Conservation (phyloP, 2,113 vertebrate genomes). For the Mobula hypostoma region DNA sequence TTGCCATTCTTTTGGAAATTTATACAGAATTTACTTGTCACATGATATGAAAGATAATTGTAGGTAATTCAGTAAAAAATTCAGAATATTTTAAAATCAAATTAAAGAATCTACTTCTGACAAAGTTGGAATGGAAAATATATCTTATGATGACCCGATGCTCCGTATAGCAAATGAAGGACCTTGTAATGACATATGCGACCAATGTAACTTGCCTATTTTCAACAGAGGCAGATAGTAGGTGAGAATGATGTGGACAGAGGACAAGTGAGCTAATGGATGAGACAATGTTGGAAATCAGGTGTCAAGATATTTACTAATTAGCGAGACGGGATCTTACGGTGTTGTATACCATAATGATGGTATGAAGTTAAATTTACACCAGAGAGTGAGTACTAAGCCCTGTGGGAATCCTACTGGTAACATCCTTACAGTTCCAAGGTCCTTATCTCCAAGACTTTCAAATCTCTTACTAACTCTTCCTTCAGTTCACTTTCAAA, state of each 20-base stretch:
- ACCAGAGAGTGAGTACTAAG: too few species aligned
- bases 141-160: background rate
- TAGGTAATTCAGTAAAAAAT: background rate
- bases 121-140: background rate
- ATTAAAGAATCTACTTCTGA: background rate
- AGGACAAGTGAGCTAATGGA: background rate
- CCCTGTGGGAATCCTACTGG: too few species aligned
- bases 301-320: background rate
- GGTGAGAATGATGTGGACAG: background rate
- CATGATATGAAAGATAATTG: background rate
- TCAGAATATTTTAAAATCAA: background rate
- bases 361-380: background rate
- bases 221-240: background rate
- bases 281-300: background rate
- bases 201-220: background rate
- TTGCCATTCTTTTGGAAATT: background rate
- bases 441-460: too few species aligned
- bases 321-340: background rate
- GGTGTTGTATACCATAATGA: background rate
- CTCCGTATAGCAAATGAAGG: background rate
- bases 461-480: too few species aligned
- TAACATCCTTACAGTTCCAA: too few species aligned
- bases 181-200: background rate
- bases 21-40: background rate
- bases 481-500: too few species aligned